Conservation (phyloP, 1,140 invertebrate genomes). For the Reticulitermes speratus region DNA sequence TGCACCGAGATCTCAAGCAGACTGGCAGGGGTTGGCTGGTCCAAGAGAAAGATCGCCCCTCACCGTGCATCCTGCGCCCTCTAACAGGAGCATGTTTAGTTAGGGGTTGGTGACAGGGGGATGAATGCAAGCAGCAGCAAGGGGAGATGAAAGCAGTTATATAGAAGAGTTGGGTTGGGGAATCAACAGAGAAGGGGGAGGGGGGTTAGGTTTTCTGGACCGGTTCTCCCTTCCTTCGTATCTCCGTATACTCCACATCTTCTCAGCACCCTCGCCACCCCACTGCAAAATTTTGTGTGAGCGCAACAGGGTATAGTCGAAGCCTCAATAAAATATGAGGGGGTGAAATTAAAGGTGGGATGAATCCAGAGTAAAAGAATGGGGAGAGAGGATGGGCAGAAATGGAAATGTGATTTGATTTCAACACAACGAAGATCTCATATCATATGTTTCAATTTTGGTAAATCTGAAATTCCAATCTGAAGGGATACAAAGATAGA, state of each 20-base stretch:
- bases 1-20: background rate
- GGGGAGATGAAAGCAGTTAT: conserved; percentile 2
- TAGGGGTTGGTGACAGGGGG: conserved; percentile 15
- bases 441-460: conserved; percentile 10
- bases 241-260: background rate
- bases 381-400: background rate
- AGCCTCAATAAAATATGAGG: conserved; percentile 7
- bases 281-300: conserved; percentile 13
- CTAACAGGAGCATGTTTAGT: conserved; percentile 1
- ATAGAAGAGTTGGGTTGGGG: background rate
- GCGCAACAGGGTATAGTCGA: conserved; percentile 9
- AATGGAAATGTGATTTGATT: conserved; percentile 17
- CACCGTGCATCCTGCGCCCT: background rate
- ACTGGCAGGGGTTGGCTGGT: conserved; percentile 1
- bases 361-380: background rate
- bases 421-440: background rate
- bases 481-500: background rate
- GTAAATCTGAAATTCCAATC: conserved; percentile 2
- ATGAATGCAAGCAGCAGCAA: background rate
- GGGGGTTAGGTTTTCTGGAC: background rate
- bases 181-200: background rate
- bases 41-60: background rate
- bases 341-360: background rate
- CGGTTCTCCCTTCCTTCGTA: background rate
- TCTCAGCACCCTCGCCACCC: background rate